Evolutionary conservation across 35 echinoderm and acorn worm genomes (phyloP), one percentile per base, ranked within the genome.

Genomic region (Diadema setosum): DNA sequence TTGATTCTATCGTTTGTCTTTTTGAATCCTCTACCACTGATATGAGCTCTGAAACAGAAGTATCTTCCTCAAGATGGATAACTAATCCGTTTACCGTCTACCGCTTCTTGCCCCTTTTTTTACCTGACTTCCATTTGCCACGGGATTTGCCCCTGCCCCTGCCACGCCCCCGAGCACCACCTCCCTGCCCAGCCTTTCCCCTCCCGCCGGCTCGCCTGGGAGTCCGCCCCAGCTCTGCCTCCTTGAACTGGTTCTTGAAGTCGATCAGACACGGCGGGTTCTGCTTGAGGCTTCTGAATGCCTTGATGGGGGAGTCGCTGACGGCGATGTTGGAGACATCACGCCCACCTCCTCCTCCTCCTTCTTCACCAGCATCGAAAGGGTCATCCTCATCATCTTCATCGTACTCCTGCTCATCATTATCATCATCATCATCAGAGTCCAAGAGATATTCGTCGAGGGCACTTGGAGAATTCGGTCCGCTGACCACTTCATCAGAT

Each of bases 201-300:
- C n/a, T 44, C 17, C 40, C 21, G n/a, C 21, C 9, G 15, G 24
- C 24, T 25, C 30, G 39, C 33, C 14, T 44, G 9, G 73, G 73
- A 42, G 36, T 78, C 37, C 44, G 39, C 12, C 37, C 73, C 39
- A 15, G 11, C 20, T 36, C 73, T 41, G 73, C 17, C 1, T 34
- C 25, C 11, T 78, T 78, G 73, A 78, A 78, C 34, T 78, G 73
- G 37, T 78, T 78, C 73, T 78, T 78, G 73, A 78, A 78, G 40
- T 78, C 73, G 5, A 78, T 78, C 35, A 78, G 37, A 23, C 73
- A 78, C 29, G 35, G 35, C 17, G 73, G 73, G 40, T 78, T 78
- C 3, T 78, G 73, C 15, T 25, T 39, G 0, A 78, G 40, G 40
- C 73, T 78, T 18, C 37, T 39, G 73, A 78, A 78, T 7, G 73